A percentile compares a stretch with the other conserved stretches of the same genome.
Evolutionary conservation across 2,797 vertebrate genomes (phyloP).

Genomic region (Mormyrops boulengeri): DNA sequence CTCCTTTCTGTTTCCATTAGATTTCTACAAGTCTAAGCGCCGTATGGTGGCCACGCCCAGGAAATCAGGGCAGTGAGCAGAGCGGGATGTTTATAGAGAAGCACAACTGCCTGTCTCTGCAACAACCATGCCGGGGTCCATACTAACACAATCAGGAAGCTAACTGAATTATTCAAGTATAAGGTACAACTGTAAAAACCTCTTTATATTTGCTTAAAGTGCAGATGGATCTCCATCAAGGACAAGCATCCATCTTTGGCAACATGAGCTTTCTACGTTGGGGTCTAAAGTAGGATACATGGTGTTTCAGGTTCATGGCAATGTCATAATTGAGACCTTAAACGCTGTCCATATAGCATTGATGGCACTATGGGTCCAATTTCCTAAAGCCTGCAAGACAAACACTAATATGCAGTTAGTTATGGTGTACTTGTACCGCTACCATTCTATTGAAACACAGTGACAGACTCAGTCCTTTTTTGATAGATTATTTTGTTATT

Average conservation of each 20-base stretch:
- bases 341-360: not conserved
- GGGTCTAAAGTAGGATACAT: not conserved
- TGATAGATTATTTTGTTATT: not conserved
- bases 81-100: not conserved
- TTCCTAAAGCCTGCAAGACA: not conserved
- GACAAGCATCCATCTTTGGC: not conserved
- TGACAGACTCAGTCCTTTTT: not conserved
- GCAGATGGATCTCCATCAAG: not conserved
- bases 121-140: not conserved
- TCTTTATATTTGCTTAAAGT: not conserved
- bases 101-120: not conserved
- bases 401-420: not conserved
- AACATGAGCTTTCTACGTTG: not conserved
- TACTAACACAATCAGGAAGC: not conserved
- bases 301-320: not conserved
- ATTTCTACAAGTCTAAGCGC: constrained; percentile 82
- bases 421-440: not conserved
- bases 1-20: constrained; percentile 50
- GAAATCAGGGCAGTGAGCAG: constrained; percentile 69
- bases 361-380: not conserved
- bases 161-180: not conserved
- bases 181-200: not conserved
- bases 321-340: not conserved
- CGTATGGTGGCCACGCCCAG: constrained; percentile 53
- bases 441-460: not conserved